Evolutionary conservation across 1,140 invertebrate species (phyloP), one percentile per base, ranked within the genome.

Genomic region (Ptiloglossa arizonensis): DNA sequence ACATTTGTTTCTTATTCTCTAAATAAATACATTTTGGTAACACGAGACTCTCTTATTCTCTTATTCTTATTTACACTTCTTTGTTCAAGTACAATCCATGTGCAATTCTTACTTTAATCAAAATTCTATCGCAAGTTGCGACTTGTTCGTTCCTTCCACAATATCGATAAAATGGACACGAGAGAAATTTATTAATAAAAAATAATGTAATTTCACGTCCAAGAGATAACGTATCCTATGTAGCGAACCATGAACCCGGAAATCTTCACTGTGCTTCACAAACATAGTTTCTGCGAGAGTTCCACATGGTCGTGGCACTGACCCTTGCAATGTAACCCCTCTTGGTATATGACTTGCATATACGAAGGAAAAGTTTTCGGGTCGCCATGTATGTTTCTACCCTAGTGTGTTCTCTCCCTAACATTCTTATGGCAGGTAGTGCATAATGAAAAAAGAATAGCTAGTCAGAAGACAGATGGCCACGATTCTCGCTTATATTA

Each of bases 281-380:
- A 70, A 35, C 32, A 76, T 83, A 50, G 50, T 70, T 54, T 44
- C 50, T 56, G 72, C 48, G 29, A 24, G 60, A 75, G 56, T 63
- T 66, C 70, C 69, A 74, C 79, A 62, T 82, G 75, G 80, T 85
- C 82, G 70, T 79, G 75, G 71, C 79, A 85, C 83, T 86, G 83
- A 86, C 84, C 84, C 79, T 71, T 72, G 66, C 52, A 70, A 82
- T 48, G 57, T 50, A 66, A 69, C 57, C 62, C 71, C 67, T 74
- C 80, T 48, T 82, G 80, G 62, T 73, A 70, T 62, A 63, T 48
- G 73, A 75, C 63, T 59, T 86, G 79, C 79, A 85, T 78, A 44
- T 56, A 66, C 41, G 62, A 56, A 32, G 62, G 82, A 86, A 82
- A 85, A 82, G 59, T 85, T 85, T 85, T 44, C 79, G 80, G 68